Evolutionary conservation across 2,888 invertebrate species (phyloP).

Genomic region (Campoplex capitator): DNA sequence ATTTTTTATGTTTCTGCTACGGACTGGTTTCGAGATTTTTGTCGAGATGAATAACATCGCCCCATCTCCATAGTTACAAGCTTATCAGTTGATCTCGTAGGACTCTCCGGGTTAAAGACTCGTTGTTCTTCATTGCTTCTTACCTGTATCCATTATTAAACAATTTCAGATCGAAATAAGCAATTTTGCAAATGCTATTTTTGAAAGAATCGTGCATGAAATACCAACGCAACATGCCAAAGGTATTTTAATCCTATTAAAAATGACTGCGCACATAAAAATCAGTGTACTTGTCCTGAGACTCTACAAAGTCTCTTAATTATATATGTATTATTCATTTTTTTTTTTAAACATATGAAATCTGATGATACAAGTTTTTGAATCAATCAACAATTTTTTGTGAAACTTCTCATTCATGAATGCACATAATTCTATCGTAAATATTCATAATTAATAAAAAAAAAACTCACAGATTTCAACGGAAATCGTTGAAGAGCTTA

Average conservation of each 20-base stretch:
- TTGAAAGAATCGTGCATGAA: background rate
- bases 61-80: constrained; percentile 35
- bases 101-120: constrained; percentile 4
- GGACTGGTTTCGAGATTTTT: constrained; percentile 36
- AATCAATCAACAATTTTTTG: background rate
- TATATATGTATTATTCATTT: background rate
- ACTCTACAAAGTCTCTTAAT: no score
- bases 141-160: constrained; percentile 14
- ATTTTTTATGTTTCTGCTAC: constrained; percentile 3
- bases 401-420: no score
- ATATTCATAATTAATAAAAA: constrained; percentile 32
- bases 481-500: background rate
- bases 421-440: background rate
- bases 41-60: constrained; percentile 28
- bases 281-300: background rate
- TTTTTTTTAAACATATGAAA: no score
- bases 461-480: constrained; percentile 2
- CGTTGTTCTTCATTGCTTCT: constrained; percentile 17
- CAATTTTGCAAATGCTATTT: background rate
- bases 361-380: no score
- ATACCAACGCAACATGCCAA: background rate
- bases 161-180: background rate
- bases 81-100: constrained; percentile 43
- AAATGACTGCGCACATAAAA: background rate
- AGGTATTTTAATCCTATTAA: no score